phyloP scores from a whole-genome alignment of 2,888 invertebrate genomes.

The Andrena camellia region DNA sequence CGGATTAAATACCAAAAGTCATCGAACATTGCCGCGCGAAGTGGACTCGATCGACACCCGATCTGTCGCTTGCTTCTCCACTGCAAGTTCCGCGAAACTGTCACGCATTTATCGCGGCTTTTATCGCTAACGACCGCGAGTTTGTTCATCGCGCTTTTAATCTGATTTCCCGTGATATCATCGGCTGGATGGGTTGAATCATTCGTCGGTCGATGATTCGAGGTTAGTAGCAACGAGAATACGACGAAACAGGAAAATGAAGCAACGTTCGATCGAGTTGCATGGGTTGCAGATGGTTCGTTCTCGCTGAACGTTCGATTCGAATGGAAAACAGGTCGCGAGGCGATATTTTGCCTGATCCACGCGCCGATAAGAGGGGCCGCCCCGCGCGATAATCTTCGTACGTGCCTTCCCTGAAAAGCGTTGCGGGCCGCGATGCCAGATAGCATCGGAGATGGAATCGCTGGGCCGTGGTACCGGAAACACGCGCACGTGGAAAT shows the following conservation, averaged over 20 bases:
- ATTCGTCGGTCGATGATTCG: too few relatives aligned
- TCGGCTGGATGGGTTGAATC: too few relatives aligned
- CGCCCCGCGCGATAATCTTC: constrained; percentile 25
- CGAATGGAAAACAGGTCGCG: constrained; percentile 20
- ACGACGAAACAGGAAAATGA: too few relatives aligned
- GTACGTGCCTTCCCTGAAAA: constrained; percentile 13
- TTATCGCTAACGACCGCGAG: background rate
- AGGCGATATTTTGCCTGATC: constrained; percentile 32
- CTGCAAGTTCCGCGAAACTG: background rate
- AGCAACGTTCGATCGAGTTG: background rate
- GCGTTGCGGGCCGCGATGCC: background rate
- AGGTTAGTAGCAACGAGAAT: too few relatives aligned
- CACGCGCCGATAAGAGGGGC: constrained; percentile 27
- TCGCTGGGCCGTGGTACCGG: background rate
- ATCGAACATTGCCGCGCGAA: constrained; percentile 23
- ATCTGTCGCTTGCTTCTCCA: background rate
- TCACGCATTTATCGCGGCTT: background rate
- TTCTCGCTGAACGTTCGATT: constrained; percentile 21
- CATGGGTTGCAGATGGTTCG: background rate
- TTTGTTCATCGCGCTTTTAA: too few relatives aligned
- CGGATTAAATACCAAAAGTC: constrained; percentile 48
- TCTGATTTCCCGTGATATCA: too few relatives aligned
- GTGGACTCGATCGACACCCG: constrained; percentile 7
- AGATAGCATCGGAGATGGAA: constrained; percentile 12
- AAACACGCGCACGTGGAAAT: background rate